Conservation (phyloP, 2,888 invertebrate species). For the Erynnis tages region DNA sequence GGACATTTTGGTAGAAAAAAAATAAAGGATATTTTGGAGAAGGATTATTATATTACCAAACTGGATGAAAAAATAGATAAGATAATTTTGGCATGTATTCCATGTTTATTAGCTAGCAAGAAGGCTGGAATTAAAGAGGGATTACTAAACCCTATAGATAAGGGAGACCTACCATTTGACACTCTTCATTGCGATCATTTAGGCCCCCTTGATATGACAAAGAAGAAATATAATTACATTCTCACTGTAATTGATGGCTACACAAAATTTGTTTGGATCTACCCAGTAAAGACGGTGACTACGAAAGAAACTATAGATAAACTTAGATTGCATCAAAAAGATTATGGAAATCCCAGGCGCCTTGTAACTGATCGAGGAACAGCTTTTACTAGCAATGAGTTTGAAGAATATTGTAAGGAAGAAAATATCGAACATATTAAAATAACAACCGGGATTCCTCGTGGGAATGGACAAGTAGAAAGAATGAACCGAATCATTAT, state of each 20-base stretch:
- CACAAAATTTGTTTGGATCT: background rate
- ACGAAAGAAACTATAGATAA: background rate
- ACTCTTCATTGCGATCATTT: constrained; percentile 17
- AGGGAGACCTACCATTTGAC: constrained; percentile 15
- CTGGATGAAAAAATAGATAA: background rate
- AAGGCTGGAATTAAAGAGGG: constrained; percentile 9
- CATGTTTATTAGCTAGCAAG: background rate
- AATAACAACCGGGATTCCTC: constrained; percentile 8
- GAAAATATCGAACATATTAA: background rate
- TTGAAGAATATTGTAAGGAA: background rate
- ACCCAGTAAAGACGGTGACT: background rate
- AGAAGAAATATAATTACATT: constrained; percentile 5
- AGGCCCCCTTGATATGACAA: background rate
- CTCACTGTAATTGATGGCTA: background rate
- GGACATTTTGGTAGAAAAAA: background rate
- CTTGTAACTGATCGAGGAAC: background rate
- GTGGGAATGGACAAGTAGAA: constrained; percentile 6
- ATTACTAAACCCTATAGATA: constrained; percentile 10
- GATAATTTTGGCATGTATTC: background rate
- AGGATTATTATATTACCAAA: background rate
- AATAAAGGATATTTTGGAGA: background rate
- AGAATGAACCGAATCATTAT: background rate
- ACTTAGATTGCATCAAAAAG: background rate
- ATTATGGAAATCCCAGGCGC: background rate
- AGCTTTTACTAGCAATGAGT: background rate